Base-by-base conservation (phyloP, 2,797 vertebrate genomes). In the Apogon hyalosoma region DNA sequence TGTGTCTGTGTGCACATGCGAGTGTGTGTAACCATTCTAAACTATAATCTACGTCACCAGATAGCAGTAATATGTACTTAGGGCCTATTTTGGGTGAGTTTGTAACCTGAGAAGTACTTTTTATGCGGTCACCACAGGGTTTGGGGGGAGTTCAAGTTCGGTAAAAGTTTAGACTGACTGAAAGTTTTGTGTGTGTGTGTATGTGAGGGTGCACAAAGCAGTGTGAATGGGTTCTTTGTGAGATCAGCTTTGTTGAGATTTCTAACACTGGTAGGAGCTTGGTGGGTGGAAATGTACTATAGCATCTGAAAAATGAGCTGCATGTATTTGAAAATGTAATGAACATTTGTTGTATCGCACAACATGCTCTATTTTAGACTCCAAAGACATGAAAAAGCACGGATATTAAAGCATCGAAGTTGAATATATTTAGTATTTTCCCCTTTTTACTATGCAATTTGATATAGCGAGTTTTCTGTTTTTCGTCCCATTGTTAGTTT, bases 61-160 rank as follows among this genome's bases (percentile, higher is more conserved):
- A 86, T 80, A 80, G 75, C 80, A 84, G 69, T 71, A 85, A 78
- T 86, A 87, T 92, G 87, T 90, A 91, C 85, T 92, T 91, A 85
- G 10, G 62, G 71, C 63, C 88, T 93, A 93, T 93, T 92, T 88
- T 79, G 55, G 78, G 86, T 57, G 36, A 75, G 70, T 82, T 77
- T 80, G 88, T 88, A 93, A 86, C 85, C 78, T 59, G 85, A 88
- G 83, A 91, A 86, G 63, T 85, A 47, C 85, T 90, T 90, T 85
- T 92, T 90, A 89, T 87, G 88, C 67, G 66, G 84, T 79, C 65
- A 83, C 73, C 51, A 43, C 77, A 60, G 72, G 77, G 87, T 88
- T 90, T 88, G 80, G 79, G 58, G 77, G 86, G 82, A 88, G 85
- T 90, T 86, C 56, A 81, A 69, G 75, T 86, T 85, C 52, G 77